These are phyloP conservation scores for Helicoverpa zea DNA, from an alignment of 1,140 invertebrate genomes.

Conservation along the genomic window DNA sequence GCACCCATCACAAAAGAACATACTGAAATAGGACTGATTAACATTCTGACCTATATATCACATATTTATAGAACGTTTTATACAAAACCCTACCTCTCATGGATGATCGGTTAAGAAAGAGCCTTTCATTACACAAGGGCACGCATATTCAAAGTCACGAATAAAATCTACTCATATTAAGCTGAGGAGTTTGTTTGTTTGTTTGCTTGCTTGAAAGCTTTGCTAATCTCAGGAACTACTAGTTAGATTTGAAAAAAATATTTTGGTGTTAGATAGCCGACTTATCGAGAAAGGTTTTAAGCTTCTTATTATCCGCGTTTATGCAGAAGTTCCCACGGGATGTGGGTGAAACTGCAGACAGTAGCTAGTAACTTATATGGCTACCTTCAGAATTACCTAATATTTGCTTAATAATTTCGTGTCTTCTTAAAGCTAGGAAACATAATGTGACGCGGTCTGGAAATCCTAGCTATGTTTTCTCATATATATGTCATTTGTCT, in stretches of 20 bases:
- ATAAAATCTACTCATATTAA: no score
- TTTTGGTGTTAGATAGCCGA: no score
- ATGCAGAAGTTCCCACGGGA: no score
- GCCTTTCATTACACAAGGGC: not conserved
- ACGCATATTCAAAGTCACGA: conserved; percentile 31
- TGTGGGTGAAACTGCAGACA: no score
- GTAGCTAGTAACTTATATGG: no score
- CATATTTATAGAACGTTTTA: conserved; percentile 27
- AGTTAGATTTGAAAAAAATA: no score
- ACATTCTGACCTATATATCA: not conserved
- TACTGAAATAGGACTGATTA: conserved; percentile 18
- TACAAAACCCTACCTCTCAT: conserved; percentile 40
- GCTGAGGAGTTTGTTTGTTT: not conserved
- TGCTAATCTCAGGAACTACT: no score
- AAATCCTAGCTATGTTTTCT: not conserved
- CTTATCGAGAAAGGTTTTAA: no score
- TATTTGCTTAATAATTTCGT: no score
- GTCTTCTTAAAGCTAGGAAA: no score
- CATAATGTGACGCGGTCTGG: not conserved
- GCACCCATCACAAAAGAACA: not conserved
- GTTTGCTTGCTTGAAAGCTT: not conserved
- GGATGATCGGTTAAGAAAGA: conserved; percentile 8
- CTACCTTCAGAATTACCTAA: no score
- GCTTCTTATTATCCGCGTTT: no score
- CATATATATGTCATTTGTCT: not conserved